Base-by-base conservation (phyloP, 2,888 invertebrate genomes). In the Podotricha telesiphe region DNA sequence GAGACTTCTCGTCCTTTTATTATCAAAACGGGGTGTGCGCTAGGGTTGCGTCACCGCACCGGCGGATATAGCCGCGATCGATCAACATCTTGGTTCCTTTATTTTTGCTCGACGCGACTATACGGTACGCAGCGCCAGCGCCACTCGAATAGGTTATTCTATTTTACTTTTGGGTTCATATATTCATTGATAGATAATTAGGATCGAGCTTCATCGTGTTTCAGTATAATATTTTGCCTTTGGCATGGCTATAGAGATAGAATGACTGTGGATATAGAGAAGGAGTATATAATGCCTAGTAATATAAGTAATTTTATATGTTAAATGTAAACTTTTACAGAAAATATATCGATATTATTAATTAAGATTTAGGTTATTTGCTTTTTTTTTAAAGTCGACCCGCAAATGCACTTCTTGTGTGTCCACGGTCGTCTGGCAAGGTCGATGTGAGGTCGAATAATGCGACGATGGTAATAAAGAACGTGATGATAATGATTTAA, bases 51-150 rank as follows among this genome's bases (percentile, higher is more conserved):
- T 86, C 85, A 85, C 75, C 82, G 78, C 78, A 78, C 80, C 77
- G 81, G 82, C 86, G 81, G 86, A 85, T 87, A 87, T 86, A 86
- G 85, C 80, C 73, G 76, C 84, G 82, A 87, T 88, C 86, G 86
- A 86, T 87, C 85, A 82, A 75, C 76, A 77, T 76, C 71, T 70
- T 63, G 56, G 72, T 80, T 84, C 82, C 83, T 85, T 86, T 86
- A 84, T 84, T 86, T 86, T 83, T 80, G 82, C 75, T 73, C 65
- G 62, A 19, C 62, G 48, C 69, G 61, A 65, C 66, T 75, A 70
- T 56, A 56, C 67, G 64, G 74, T 65, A 61, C 65, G 58, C 63
- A 65, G 47, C 73, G 40, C 58, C 63, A 61, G 50, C 73, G 73
- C 70, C 69, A 67, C 64, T 69, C 67, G 68, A 48, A 67, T 65